phyloP scores from a whole-genome alignment of 2,113 vertebrate genomes.

The Parotia lawesii region DNA sequence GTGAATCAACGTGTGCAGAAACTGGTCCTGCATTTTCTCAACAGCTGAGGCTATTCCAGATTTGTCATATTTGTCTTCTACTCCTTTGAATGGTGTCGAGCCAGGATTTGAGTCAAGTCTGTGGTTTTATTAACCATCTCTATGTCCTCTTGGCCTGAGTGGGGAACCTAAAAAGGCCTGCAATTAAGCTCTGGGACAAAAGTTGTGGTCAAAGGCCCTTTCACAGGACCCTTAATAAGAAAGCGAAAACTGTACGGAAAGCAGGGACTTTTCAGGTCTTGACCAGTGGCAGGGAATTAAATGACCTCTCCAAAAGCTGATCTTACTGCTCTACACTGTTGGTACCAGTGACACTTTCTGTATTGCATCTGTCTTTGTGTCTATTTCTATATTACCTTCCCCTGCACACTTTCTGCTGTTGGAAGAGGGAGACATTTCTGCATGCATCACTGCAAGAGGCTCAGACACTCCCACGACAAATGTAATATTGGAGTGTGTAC shows the following conservation, averaged over 20 bases:
- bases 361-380: neutral
- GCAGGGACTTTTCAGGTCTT: neutral
- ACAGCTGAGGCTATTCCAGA: neutral
- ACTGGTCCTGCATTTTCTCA: slow-evolving; percentile 13
- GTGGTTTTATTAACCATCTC: neutral
- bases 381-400: neutral
- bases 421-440: neutral
- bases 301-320: neutral
- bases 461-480: neutral
- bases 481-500: neutral
- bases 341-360: neutral
- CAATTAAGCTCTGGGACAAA: neutral
- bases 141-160: neutral
- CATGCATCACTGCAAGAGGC: neutral
- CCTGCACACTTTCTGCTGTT: neutral
- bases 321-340: neutral
- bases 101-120: neutral
- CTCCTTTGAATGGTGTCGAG: neutral
- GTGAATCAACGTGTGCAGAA: neutral
- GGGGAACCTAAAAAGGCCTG: neutral
- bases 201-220: neutral
- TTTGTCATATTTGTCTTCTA: neutral
- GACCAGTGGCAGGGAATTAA: neutral
- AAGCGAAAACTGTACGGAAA: neutral
- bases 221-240: neutral